These are phyloP conservation scores for Leptinotarsa undecemlineata DNA, from an alignment of 1,140 invertebrate genomes.

Conservation along the genomic window DNA sequence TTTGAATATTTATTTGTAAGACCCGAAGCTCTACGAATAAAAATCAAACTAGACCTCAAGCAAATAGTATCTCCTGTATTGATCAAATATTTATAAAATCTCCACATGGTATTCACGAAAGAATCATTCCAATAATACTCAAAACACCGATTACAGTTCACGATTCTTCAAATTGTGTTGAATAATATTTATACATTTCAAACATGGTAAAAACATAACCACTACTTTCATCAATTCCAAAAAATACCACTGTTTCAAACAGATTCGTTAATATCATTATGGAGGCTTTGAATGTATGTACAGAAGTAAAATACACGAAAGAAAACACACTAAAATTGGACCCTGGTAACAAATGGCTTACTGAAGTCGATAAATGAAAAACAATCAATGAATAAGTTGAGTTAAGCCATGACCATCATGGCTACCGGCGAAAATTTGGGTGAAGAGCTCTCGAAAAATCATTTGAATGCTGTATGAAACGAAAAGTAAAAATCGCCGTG, in stretches of 20 bases:
- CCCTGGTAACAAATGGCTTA: no score
- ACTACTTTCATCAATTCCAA: neutral
- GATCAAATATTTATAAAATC: no score
- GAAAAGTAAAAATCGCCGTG: no score
- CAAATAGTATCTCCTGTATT: no score
- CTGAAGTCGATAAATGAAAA: neutral
- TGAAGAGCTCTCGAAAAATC: no score
- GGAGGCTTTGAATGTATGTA: neutral
- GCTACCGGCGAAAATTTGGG: no score
- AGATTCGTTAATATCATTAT: neutral
- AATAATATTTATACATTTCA: neutral
- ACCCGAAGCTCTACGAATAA: neutral
- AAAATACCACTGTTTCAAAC: neutral
- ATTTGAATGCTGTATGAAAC: no score
- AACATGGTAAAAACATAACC: neutral
- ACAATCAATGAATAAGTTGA: neutral
- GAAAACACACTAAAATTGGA: neutral
- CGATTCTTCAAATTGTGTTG: no score
- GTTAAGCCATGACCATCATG: no score
- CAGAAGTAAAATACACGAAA: neutral
- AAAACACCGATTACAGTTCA: neutral
- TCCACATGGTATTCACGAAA: no score
- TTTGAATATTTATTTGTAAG: neutral
- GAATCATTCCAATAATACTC: no score
- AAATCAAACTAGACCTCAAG: no score